Conservation (phyloP, 2,113 vertebrate species). For the Python bivittatus region DNA sequence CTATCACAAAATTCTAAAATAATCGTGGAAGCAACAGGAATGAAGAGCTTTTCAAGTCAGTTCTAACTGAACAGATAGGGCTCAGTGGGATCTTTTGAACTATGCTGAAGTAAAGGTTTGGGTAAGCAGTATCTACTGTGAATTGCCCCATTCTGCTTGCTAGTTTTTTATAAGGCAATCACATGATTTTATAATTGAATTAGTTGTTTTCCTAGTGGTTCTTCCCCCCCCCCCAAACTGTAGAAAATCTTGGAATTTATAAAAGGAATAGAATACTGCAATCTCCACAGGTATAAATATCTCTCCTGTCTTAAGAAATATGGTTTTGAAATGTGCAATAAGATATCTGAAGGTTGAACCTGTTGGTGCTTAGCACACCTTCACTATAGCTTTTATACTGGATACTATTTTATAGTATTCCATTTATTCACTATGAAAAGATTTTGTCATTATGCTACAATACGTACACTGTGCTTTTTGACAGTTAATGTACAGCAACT, state of each 20-base stretch:
- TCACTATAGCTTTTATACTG: not conserved
- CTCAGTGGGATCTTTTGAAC: not conserved
- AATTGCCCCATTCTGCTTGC: not conserved
- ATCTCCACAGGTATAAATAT: not conserved
- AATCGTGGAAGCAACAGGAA: not conserved
- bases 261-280: not conserved
- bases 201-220: not conserved
- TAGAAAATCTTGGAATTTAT: not conserved
- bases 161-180: not conserved
- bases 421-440: not conserved
- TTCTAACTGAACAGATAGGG: not conserved
- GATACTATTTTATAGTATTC: not conserved
- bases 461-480: not conserved
- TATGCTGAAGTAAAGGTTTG: not conserved
- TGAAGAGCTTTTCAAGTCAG: not conserved
- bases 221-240: not conserved
- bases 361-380: not conserved
- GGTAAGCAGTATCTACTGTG: not conserved
- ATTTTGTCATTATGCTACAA: not conserved
- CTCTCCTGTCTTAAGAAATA: not conserved
- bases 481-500: not conserved
- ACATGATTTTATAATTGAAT: not conserved
- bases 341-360: not conserved
- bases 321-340: not conserved
- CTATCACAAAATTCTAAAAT: not conserved